Percentiles rank a stretch among this genome's conserved stretches.
Conservation (phyloP, 2,888 invertebrate genomes). For the Tetropium fuscum region DNA sequence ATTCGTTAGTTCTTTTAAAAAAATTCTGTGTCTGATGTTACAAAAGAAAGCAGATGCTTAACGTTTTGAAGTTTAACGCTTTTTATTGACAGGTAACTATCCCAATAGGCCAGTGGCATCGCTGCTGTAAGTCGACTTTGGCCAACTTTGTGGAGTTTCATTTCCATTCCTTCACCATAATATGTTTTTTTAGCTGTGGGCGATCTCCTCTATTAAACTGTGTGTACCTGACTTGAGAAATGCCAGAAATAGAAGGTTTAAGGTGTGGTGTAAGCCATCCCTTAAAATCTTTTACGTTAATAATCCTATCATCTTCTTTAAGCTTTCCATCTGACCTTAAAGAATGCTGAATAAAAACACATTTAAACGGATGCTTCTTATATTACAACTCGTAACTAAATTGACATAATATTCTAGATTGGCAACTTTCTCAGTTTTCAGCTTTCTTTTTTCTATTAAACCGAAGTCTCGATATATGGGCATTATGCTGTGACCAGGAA, state of each 20-base stretch:
- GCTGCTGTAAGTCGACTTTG: neutral
- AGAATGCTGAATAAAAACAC: neutral
- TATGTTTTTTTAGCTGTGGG: too few species aligned
- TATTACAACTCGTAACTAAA: neutral
- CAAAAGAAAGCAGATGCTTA: too few species aligned
- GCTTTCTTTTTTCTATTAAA: slow-evolving; percentile 9
- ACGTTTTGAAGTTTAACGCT: neutral
- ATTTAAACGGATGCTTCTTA: neutral
- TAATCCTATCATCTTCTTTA: too few species aligned
- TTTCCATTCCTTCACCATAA: too few species aligned
- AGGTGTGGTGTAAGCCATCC: neutral
- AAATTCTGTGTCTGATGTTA: too few species aligned
- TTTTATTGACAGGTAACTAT: neutral
- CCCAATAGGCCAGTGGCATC: neutral
- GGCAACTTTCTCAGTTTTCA: slow-evolving; percentile 9
- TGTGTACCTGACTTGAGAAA: neutral
- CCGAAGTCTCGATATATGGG: slow-evolving; percentile 47
- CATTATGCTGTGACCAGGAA: slow-evolving; percentile 49
- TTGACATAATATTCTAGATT: slow-evolving; percentile 21
- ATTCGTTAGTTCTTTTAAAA: too few species aligned
- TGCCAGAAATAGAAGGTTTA: slow-evolving; percentile 17
- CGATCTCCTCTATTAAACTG: slow-evolving; percentile 34
- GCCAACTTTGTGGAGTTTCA: neutral
- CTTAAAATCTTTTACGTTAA: neutral
- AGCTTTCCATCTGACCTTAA: neutral